Base-by-base conservation (phyloP, 2,797 vertebrate genomes). In the Octomys mimax region DNA sequence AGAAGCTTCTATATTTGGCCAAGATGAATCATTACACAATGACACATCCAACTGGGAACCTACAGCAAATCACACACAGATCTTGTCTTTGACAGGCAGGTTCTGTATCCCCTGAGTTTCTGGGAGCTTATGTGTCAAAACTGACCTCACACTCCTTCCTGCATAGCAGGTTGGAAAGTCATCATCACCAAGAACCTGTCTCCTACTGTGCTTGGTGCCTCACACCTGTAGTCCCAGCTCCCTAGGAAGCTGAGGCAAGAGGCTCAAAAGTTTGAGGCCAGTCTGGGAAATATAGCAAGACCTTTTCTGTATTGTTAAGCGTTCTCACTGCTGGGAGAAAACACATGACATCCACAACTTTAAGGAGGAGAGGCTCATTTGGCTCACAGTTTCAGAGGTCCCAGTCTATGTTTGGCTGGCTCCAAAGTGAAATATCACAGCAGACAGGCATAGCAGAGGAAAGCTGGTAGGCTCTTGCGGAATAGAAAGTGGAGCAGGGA, bases 21-120 rank as follows among this genome's bases (percentile, higher is more conserved):
- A 77, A 52, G 66, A 92, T 94, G 90, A 96, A 4, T 95, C 95
- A 96, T 80, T 26, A 42, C 71, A 11, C 46, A 90, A 31, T 90
- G 85, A 96, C 91, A 91, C 22, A 68, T 61, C 80, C 89, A 94
- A 19, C 6, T 70, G 39, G 92, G 77, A 79, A 93, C 54, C 77
- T 84, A 57, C 80, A 88, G 62, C 59, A 85, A 75, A 81, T 92
- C 68, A 87, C 80, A 57, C 39, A 75, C 16, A 81, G 71, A 52
- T 16, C 36, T 87, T 79, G 49, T 81, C 39, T 94, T 36, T 7
- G 2, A 1, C 36, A 16, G 18, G 5, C 36, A 86, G 1, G 9
- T 78, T 75, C 36, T 79, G 77, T 19, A 54, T 7, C 4, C 22
- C 14, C 11, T 33, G 57, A 33, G 62, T 84, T 31, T 95, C 81